Evolutionary conservation across 2,888 invertebrate genomes (phyloP), one percentile per base, ranked within the genome.

Genomic region (Drymonia ruficornis): DNA sequence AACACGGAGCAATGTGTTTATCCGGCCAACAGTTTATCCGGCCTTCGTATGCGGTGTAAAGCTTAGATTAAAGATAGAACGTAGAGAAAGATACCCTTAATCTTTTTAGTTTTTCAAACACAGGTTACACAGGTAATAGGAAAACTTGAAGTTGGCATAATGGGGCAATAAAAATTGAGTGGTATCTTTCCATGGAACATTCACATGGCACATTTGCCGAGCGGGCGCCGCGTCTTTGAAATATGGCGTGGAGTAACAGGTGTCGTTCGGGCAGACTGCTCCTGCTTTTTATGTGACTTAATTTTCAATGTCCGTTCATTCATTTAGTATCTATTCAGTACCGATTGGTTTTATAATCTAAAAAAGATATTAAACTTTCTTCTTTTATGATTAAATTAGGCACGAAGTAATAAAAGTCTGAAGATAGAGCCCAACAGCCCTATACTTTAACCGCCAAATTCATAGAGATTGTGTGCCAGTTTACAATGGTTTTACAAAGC

Each of bases 221-320:
- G 45, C 45, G 4, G 55, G 16, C 48, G 50, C 45, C 55, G 55
- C 50, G 55, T 52, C 63, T 45, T 54, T 76, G 70, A 76, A 74
- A 74, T 75, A 79, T 74, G 63, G 57, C 56, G 51, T 38, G 56
- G 69, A 48, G 81, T 79, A 81, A 81, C 76, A 82, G 80, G 78
- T 81, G 78, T 72, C 76, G 65, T 64, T 61, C 61, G 61, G 61
- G 59, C 58, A 49, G 49, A 67, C 56, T 61, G 62, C 59, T 65
- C 66, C 54, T 56, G 72, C 63, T 70, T 72, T 74, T 74, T 67
- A n/a, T 36, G 64, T 59, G 53, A 61, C 65, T 59, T 67, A 69
- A 72, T 68, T 71, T 70, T 60, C 59, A 9, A n/a, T n/a, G 36
- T 36, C n/a, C 7, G 11, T 8, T 31, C 9, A 23, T 31, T 31